Conservation (phyloP, 2,113 vertebrate species). For the Tachysurus fulvidraco region DNA sequence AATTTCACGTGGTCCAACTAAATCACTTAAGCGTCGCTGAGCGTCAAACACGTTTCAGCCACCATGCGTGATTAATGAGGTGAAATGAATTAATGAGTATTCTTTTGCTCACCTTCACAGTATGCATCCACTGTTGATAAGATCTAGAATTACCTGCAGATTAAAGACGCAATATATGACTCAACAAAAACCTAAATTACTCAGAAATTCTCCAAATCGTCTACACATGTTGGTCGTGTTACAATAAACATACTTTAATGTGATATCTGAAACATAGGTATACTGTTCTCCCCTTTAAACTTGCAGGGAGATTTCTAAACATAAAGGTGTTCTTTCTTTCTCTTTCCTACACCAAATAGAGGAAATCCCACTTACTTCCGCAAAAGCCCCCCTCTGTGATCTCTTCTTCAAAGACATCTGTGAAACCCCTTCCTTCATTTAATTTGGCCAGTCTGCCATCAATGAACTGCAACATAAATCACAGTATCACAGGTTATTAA, state of each 20-base stretch:
- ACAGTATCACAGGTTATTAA: constrained; percentile 72
- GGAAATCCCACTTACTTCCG: constrained; percentile 81
- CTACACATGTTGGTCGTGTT: neutral
- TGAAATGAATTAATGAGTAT: constrained; percentile 30
- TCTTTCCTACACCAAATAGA: constrained; percentile 24
- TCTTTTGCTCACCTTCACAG: constrained; percentile 84
- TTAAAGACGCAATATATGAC: constrained; percentile 26
- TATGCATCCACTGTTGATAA: constrained; percentile 93
- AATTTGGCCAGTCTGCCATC: constrained; percentile 94
- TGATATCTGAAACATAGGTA: neutral
- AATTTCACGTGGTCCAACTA: constrained; percentile 6
- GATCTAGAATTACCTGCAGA: constrained; percentile 85
- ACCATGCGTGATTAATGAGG: constrained; percentile 18
- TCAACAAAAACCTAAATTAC: neutral
- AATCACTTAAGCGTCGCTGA: constrained; percentile 25
- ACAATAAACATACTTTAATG: neutral
- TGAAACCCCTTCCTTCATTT: constrained; percentile 92
- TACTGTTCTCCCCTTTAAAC: too few relatives aligned
- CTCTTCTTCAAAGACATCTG: constrained; percentile 95
- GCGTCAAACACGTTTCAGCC: constrained; percentile 2
- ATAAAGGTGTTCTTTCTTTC: neutral
- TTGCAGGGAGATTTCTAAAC: neutral
- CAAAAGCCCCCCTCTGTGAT: constrained; percentile 93
- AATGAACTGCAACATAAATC: constrained; percentile 89
- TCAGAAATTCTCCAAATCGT: neutral